These are phyloP conservation scores for Pterophyllum scalare DNA, from an alignment of 2,113 vertebrate species.

Conservation along the genomic window DNA sequence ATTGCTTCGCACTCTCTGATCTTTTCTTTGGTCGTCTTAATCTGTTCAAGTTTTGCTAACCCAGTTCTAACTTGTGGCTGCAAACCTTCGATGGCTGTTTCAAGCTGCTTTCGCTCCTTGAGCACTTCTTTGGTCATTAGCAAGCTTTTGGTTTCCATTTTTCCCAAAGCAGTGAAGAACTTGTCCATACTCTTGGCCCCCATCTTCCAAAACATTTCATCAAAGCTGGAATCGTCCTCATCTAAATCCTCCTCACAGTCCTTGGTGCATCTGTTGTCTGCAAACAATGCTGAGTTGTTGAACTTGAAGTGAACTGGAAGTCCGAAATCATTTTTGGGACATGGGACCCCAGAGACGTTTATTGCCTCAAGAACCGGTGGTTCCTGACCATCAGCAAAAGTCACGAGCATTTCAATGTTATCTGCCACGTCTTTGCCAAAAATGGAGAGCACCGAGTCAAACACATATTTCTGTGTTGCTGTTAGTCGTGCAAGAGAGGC, in stretches of 20 bases:
- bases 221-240: conserved; percentile 6
- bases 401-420: conserved; percentile 47
- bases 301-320: conserved; percentile 49
- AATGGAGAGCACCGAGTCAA: conserved; percentile 36
- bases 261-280: background rate
- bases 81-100: conserved; percentile 36
- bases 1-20: conserved; percentile 47
- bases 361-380: conserved; percentile 49
- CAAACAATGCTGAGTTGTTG: conserved; percentile 45
- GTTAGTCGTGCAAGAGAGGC: conserved; percentile 37
- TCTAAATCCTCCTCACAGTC: background rate
- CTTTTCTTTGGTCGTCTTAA: conserved; percentile 26
- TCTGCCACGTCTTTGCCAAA: conserved; percentile 50
- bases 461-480: conserved; percentile 30
- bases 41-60: conserved; percentile 49
- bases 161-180: conserved; percentile 36
- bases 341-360: conserved; percentile 1
- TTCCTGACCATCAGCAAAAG: conserved; percentile 29
- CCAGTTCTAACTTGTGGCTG: conserved; percentile 33
- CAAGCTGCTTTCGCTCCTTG: conserved; percentile 42
- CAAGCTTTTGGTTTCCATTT: conserved; percentile 47
- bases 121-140: conserved; percentile 48
- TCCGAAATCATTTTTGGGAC: conserved; percentile 15
- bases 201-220: conserved; percentile 57
- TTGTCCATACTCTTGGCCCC: conserved; percentile 36